Percentiles rank a stretch among this genome's conserved stretches.
Conservation (phyloP, 1,140 invertebrate species). For the Monomorium pharaonis region DNA sequence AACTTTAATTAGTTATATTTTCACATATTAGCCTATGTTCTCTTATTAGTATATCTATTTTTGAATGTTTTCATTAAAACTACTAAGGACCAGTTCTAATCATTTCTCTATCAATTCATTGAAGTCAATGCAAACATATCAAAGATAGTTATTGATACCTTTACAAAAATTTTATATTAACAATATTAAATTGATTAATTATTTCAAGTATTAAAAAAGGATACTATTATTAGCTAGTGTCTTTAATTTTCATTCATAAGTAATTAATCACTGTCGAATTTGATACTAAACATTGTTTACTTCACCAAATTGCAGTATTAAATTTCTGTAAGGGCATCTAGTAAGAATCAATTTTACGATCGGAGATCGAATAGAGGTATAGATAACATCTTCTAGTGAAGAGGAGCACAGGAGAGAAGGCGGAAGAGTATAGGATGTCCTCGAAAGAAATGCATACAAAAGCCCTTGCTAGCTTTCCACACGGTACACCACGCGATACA, state of each 20-base stretch:
- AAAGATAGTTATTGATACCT: no score
- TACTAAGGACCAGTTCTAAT: background rate
- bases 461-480: slow-evolving; percentile 5
- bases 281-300: no score
- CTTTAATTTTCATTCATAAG: no score
- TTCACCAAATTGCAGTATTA: no score
- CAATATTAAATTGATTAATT: no score
- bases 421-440: slow-evolving; percentile 26
- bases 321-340: no score
- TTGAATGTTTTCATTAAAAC: background rate
- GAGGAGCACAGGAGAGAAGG: background rate
- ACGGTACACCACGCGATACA: background rate
- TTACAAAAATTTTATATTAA: no score
- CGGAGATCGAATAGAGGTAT: background rate
- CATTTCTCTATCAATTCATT: background rate
- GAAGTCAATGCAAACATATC: background rate
- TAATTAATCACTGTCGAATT: no score
- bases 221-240: no score
- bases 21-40: no score
- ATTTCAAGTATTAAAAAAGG: no score
- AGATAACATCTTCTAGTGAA: background rate
- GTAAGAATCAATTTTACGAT: slow-evolving; percentile 9
- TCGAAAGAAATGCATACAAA: slow-evolving; percentile 26
- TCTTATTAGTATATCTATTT: background rate
- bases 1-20: no score